Evolutionary conservation across 2,113 vertebrate genomes (phyloP).

Genomic region (Gorsachius goisagi): DNA sequence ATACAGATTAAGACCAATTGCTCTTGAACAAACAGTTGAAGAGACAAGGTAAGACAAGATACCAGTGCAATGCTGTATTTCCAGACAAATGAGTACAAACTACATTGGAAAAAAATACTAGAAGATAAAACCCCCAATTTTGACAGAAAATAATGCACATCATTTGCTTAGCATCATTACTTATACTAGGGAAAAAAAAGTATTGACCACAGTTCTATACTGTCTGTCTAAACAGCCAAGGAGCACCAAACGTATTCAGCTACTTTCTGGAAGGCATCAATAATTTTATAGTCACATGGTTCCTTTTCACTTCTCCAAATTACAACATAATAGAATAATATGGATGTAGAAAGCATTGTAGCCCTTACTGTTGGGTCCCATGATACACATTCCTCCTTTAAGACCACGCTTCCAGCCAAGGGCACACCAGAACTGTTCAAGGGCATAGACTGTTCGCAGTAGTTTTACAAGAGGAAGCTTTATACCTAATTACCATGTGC

Average conservation of each 20-base stretch:
- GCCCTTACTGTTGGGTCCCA: background rate
- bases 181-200: background rate
- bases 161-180: background rate
- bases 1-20: background rate
- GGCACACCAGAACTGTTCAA: background rate
- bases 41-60: background rate
- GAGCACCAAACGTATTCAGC: background rate
- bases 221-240: background rate
- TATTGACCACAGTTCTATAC: background rate
- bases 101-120: background rate
- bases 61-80: background rate
- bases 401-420: background rate
- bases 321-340: background rate
- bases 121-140: background rate
- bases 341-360: accelerated
- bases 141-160: background rate
- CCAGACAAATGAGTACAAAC: background rate
- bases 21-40: background rate
- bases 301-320: background rate
- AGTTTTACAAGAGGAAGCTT: background rate
- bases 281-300: background rate
- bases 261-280: background rate
- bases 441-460: background rate
- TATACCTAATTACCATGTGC: background rate
- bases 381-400: background rate